Percentiles rank a stretch among this genome's conserved stretches.
These are phyloP conservation scores for Gryllus longicercus DNA, from an alignment of 2,888 invertebrate species.

Conservation along the genomic window DNA sequence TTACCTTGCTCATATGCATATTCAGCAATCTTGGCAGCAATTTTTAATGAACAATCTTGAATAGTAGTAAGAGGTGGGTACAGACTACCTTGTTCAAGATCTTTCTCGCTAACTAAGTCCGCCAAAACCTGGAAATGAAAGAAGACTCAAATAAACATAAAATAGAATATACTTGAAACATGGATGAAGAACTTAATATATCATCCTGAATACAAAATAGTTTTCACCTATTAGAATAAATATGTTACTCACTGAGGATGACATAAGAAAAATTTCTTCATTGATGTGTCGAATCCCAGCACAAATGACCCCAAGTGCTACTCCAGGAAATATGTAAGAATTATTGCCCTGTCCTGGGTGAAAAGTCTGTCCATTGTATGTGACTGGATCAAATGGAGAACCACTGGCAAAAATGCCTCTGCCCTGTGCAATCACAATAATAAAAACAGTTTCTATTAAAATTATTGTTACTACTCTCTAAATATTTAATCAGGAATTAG, in stretches of 20 bases:
- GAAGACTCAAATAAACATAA: background rate
- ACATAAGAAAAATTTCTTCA: slow-evolving; percentile 86
- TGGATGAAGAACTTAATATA: background rate
- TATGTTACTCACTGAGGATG: slow-evolving; percentile 68
- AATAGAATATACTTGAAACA: too few species aligned
- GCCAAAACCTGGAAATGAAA: slow-evolving; percentile 64
- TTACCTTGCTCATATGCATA: slow-evolving; percentile 85
- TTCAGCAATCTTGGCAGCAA: slow-evolving; percentile 82
- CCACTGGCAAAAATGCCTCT: slow-evolving; percentile 93
- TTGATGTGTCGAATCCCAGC: slow-evolving; percentile 86
- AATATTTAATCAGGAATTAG: background rate
- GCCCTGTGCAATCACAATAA: slow-evolving; percentile 58
- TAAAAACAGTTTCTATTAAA: slow-evolving; percentile 22
- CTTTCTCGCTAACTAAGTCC: slow-evolving; percentile 72
- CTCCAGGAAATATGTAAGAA: slow-evolving; percentile 95
- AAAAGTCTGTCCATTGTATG: slow-evolving; percentile 71
- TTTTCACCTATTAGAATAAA: background rate
- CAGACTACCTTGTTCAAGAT: slow-evolving; percentile 79
- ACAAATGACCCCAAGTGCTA: slow-evolving; percentile 85
- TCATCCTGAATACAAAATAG: slow-evolving; percentile 19
- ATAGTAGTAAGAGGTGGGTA: slow-evolving; percentile 86
- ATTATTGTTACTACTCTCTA: background rate
- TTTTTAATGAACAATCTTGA: slow-evolving; percentile 82
- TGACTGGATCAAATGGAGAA: slow-evolving; percentile 89
- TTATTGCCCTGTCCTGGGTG: slow-evolving; percentile 97